These are phyloP conservation scores for Ormyrus rosae DNA, from an alignment of 2,888 invertebrate genomes.

Conservation along the genomic window DNA sequence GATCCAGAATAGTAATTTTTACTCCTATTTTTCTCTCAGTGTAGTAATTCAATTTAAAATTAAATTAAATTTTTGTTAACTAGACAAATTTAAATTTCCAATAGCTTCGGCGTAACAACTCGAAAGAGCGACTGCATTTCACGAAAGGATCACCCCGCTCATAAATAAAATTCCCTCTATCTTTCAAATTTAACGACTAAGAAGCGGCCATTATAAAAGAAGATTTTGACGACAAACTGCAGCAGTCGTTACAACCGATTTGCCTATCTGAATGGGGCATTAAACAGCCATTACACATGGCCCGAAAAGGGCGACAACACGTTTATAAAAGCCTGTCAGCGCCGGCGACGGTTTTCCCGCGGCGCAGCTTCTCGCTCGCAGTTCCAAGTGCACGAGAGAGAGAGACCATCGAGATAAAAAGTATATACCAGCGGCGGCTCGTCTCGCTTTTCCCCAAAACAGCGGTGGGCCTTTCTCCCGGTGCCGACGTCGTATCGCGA, in stretches of 20 bases:
- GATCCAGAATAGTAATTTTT: no score
- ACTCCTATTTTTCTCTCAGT: no score
- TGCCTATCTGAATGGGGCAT: slow-evolving; percentile 70
- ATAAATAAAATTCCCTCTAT: not conserved
- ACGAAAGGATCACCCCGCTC: not conserved
- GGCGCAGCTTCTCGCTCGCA: slow-evolving; percentile 51
- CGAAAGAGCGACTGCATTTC: not conserved
- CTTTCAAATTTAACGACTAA: no score
- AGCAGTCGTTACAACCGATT: slow-evolving; percentile 58
- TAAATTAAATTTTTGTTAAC: not conserved
- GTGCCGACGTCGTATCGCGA: slow-evolving; percentile 32
- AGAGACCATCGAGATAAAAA: slow-evolving; percentile 30
- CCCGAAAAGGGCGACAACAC: slow-evolving; percentile 69
- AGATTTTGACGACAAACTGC: slow-evolving; percentile 17
- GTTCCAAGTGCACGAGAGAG: not conserved
- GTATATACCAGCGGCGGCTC: slow-evolving; percentile 1
- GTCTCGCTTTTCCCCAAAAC: slow-evolving; percentile 46
- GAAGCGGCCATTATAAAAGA: no score
- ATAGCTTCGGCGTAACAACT: not conserved
- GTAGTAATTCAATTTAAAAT: no score
- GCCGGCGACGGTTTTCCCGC: slow-evolving; percentile 50
- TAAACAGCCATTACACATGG: slow-evolving; percentile 75
- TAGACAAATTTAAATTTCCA: not conserved
- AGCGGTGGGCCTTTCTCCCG: not conserved
- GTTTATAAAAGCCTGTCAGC: slow-evolving; percentile 66